Conservation (phyloP, 2,797 vertebrate species). For the Acanthurus tractus region DNA sequence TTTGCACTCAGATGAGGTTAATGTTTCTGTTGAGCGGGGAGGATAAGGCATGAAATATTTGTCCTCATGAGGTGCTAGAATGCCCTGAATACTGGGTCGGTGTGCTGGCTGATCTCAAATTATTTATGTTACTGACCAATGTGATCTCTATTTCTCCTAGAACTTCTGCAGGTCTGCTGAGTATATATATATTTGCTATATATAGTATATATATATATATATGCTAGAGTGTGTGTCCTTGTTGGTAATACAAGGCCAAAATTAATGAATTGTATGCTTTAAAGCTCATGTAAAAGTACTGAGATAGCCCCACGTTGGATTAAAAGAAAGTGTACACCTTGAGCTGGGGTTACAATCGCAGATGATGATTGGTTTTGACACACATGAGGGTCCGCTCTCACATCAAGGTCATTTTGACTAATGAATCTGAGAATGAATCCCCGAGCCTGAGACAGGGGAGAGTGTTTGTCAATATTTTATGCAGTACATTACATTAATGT, state of each 20-base stretch:
- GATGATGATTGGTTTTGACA: constrained; percentile 63
- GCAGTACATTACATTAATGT: constrained; percentile 73
- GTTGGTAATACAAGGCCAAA: constrained; percentile 62
- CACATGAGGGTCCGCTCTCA: constrained; percentile 46
- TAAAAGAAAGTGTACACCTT: constrained; percentile 57
- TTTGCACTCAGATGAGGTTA: constrained; percentile 67
- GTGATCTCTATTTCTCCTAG: constrained; percentile 60
- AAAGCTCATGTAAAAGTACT: constrained; percentile 48
- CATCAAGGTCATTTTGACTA: constrained; percentile 77
- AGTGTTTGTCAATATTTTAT: constrained; percentile 79
- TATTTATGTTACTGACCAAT: constrained; percentile 68
- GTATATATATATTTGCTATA: constrained; percentile 1
- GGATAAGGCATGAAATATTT: constrained; percentile 72
- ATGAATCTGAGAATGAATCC: constrained; percentile 74
- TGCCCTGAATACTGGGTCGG: constrained; percentile 46
- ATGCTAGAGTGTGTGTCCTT: constrained; percentile 53
- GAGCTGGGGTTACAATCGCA: constrained; percentile 33
- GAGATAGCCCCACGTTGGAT: constrained; percentile 46
- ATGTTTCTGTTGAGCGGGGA: constrained; percentile 59
- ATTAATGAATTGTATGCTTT: constrained; percentile 60
- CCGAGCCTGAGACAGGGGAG: constrained; percentile 62
- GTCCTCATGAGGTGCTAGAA: constrained; percentile 55
- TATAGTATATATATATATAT: not conserved
- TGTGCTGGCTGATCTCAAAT: constrained; percentile 55
- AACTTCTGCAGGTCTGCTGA: constrained; percentile 48